Conservation (phyloP, 2,113 vertebrate species). For the Lepidothrix coronata region DNA sequence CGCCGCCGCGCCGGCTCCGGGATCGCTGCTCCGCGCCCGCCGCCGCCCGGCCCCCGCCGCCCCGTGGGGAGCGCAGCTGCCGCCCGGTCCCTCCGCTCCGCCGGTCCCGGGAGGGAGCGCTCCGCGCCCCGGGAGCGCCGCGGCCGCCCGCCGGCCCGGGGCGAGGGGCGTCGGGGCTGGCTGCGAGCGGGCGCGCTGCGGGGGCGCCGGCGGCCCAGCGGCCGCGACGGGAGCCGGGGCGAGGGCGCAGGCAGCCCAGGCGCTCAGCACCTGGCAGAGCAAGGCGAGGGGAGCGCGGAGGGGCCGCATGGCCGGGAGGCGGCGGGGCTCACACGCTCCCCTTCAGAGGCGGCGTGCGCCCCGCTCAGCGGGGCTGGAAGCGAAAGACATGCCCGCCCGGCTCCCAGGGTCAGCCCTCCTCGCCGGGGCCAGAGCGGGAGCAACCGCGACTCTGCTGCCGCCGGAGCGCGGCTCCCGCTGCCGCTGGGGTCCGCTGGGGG, state of each 20-base stretch:
- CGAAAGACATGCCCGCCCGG: slow-evolving; percentile 34
- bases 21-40: too few relatives aligned
- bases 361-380: background rate
- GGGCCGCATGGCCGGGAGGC: slow-evolving; percentile 50
- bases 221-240: background rate
- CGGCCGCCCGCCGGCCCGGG: background rate
- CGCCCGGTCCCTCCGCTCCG: background rate
- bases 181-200: background rate
- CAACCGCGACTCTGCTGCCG: background rate
- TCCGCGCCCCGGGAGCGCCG: background rate
- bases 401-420: background rate
- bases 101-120: background rate
- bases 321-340: background rate
- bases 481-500: background rate
- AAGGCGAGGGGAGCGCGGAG: background rate
- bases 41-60: too few relatives aligned
- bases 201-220: background rate
- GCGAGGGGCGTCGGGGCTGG: background rate
- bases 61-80: too few relatives aligned
- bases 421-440: background rate
- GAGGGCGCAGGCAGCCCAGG: slow-evolving; percentile 21
- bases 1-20: background rate
- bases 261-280: slow-evolving; percentile 41
- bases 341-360: slow-evolving; percentile 42
- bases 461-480: background rate